phyloP scores from a whole-genome alignment of 2,113 vertebrate genomes.

The Oostethus manadensis region DNA sequence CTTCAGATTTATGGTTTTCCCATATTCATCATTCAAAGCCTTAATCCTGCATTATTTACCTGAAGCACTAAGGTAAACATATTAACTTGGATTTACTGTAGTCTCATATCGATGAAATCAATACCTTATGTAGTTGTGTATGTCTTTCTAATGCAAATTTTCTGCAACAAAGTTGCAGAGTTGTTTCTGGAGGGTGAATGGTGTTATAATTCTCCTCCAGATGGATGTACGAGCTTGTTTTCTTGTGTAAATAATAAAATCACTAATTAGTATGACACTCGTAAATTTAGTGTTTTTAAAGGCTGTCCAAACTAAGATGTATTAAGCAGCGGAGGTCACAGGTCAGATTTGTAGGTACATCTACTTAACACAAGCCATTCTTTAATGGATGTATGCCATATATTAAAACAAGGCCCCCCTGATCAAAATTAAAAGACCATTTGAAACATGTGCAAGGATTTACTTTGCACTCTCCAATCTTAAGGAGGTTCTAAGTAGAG shows the following conservation, averaged over 20 bases:
- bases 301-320: no score
- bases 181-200: not conserved
- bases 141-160: slow-evolving; percentile 25
- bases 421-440: no score
- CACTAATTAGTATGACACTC: not conserved
- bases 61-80: slow-evolving; percentile 23
- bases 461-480: no score
- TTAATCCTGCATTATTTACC: slow-evolving; percentile 49
- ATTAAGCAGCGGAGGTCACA: no score
- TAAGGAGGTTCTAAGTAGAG: no score
- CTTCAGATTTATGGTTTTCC: slow-evolving; percentile 36
- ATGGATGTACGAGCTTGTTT: not conserved
- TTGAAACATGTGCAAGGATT: no score
- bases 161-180: slow-evolving; percentile 16
- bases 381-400: no score
- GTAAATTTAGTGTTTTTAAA: no score
- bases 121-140: slow-evolving; percentile 29
- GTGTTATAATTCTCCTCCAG: slow-evolving; percentile 8
- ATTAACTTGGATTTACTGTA: slow-evolving; percentile 28
- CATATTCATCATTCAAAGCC: slow-evolving; percentile 37
- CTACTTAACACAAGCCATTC: no score
- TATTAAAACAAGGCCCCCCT: no score
- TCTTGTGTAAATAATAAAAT: not conserved
- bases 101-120: slow-evolving; percentile 28
- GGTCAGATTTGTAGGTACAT: no score